A percentile compares a stretch with the other conserved stretches of the same genome.
phyloP scores from a whole-genome alignment of 1,140 invertebrate genomes.

The Periplaneta americana region DNA sequence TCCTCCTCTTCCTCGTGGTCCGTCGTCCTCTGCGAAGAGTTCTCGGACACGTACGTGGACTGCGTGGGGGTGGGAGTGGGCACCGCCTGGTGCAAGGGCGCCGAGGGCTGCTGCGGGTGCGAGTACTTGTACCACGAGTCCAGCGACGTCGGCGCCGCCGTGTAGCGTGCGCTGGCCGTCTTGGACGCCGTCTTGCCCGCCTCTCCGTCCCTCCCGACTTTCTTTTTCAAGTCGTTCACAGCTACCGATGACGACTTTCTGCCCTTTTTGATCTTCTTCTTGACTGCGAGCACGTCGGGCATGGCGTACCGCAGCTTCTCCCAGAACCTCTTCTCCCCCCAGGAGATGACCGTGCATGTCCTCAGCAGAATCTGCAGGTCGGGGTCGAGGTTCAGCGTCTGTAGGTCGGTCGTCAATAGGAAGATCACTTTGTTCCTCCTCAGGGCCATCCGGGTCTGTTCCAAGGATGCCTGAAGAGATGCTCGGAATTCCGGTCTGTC shows the following conservation, averaged over 20 bases:
- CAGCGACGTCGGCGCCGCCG: conserved; percentile 47
- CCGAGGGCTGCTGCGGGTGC: conserved; percentile 22
- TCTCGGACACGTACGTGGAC: conserved; percentile 56
- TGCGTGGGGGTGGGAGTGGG: conserved; percentile 53
- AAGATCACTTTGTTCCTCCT: conserved; percentile 64
- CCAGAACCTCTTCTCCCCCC: conserved; percentile 84
- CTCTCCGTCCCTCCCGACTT: neutral
- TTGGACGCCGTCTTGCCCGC: neutral
- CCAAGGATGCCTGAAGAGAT: conserved; percentile 60
- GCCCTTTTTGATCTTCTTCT: conserved; percentile 9
- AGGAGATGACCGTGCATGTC: conserved; percentile 76
- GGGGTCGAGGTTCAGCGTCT: conserved; percentile 65
- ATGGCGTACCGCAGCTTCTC: conserved; percentile 84
- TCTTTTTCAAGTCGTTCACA: conserved; percentile 10
- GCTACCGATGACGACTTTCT: neutral
- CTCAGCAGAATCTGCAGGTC: conserved; percentile 77
- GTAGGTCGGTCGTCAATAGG: conserved; percentile 55
- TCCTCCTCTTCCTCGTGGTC: conserved; percentile 24
- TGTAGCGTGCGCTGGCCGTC: conserved; percentile 40
- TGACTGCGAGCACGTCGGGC: conserved; percentile 53
- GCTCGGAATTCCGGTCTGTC: conserved; percentile 61
- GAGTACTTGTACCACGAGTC: conserved; percentile 47
- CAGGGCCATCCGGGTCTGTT: conserved; percentile 37
- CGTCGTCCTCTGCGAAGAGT: conserved; percentile 46
- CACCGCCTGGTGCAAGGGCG: conserved; percentile 35